Conservation (phyloP, 1,140 invertebrate genomes). For the Pentalonia nigronervosa region DNA sequence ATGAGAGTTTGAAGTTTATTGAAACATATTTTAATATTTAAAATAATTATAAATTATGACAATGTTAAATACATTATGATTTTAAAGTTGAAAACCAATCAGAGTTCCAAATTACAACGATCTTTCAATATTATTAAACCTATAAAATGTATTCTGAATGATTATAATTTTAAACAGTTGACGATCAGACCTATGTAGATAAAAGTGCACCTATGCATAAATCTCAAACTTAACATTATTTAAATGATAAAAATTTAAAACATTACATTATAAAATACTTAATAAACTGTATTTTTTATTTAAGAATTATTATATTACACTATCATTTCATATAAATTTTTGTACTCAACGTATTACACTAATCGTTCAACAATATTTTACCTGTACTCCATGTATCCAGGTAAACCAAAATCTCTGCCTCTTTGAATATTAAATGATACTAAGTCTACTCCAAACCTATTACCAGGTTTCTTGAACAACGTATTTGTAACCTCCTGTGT, state of each 20-base stretch:
- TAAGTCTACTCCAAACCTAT: constrained; percentile 86
- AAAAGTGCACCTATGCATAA: no score
- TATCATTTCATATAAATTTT: not conserved
- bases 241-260: no score
- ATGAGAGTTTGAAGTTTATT: no score
- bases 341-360: not conserved
- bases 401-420: constrained; percentile 83
- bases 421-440: constrained; percentile 87
- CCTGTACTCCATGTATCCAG: constrained; percentile 71
- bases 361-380: constrained; percentile 27
- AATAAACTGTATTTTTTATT: not conserved
- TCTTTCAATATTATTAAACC: not conserved
- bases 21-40: no score
- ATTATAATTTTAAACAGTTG: not conserved
- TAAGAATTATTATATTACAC: not conserved
- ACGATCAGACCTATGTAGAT: not conserved
- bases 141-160: not conserved
- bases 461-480: constrained; percentile 81
- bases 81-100: not conserved
- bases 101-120: not conserved
- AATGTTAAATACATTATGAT: not conserved
- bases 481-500: constrained; percentile 90
- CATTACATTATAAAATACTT: no score
- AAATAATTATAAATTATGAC: not conserved
- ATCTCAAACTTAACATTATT: not conserved